These are phyloP conservation scores for Cremastobaeus sp. DNA, from an alignment of 2,888 invertebrate genomes.

Conservation along the genomic window DNA sequence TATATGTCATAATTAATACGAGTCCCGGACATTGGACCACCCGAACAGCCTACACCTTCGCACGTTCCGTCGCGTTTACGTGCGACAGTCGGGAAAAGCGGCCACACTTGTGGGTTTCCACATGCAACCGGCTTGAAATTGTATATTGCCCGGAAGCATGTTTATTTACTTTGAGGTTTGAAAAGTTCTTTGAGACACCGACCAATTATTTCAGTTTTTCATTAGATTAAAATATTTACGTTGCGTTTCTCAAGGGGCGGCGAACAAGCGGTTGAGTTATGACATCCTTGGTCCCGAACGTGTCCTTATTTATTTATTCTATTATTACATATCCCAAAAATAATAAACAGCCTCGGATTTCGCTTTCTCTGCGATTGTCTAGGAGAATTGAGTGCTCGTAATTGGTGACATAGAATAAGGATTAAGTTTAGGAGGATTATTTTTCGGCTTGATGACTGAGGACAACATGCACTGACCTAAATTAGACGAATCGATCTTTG, in stretches of 20 bases:
- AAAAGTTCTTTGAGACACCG: conserved; percentile 38
- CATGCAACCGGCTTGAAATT: conserved; percentile 40
- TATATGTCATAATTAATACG: conserved; percentile 72
- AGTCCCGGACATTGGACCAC: conserved; percentile 70
- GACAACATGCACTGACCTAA: too few relatives aligned
- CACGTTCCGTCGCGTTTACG: conserved; percentile 54
- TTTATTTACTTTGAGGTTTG: conserved; percentile 51
- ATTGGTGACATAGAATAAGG: too few relatives aligned
- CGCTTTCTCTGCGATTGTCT: too few relatives aligned
- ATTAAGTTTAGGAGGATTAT: too few relatives aligned
- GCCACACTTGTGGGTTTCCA: conserved; percentile 39
- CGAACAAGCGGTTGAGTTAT: too few relatives aligned
- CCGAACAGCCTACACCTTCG: conserved; percentile 63
- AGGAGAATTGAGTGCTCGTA: too few relatives aligned
- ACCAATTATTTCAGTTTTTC: conserved; percentile 33
- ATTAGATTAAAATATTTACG: conserved; percentile 16
- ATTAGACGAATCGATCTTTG: too few relatives aligned
- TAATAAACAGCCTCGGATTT: too few relatives aligned
- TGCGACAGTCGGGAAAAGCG: conserved; percentile 37
- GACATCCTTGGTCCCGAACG: too few relatives aligned
- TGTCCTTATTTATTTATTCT: too few relatives aligned
- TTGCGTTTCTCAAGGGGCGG: conserved; percentile 1
- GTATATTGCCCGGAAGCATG: conserved; percentile 43
- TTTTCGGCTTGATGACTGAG: too few relatives aligned
- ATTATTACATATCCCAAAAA: too few relatives aligned